Conservation (phyloP, 2,888 invertebrate species). For the Anarsia innoxiella region DNA sequence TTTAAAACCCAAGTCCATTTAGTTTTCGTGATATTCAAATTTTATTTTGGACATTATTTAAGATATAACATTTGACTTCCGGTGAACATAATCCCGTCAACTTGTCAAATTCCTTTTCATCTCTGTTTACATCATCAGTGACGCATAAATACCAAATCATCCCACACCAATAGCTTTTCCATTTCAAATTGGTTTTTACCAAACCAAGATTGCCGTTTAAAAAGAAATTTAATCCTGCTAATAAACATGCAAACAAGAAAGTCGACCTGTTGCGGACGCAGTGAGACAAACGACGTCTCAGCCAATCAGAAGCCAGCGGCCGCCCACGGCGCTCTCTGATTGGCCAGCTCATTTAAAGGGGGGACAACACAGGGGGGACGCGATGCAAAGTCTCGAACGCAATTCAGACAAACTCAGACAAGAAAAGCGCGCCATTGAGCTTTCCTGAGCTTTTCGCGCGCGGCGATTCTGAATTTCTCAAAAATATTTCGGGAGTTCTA, state of each 20-base stretch:
- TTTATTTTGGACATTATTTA: no score
- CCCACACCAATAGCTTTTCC: not conserved
- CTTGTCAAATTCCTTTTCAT: no score
- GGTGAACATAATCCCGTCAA: no score
- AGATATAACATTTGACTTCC: no score
- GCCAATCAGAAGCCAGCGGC: slow-evolving; percentile 62
- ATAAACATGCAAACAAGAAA: slow-evolving; percentile 73
- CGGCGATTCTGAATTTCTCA: slow-evolving; percentile 29
- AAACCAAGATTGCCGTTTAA: slow-evolving; percentile 53
- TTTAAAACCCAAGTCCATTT: no score
- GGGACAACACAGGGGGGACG: slow-evolving; percentile 42
- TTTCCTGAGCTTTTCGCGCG: slow-evolving; percentile 70
- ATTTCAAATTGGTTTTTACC: not conserved
- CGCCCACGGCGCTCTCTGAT: slow-evolving; percentile 60
- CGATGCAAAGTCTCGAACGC: slow-evolving; percentile 55
- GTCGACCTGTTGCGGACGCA: slow-evolving; percentile 74
- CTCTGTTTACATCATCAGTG: no score
- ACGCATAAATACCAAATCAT: not conserved
- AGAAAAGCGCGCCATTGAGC: slow-evolving; percentile 73
- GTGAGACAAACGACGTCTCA: slow-evolving; percentile 53
- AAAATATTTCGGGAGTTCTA: slow-evolving; percentile 11
- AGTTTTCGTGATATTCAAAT: no score
- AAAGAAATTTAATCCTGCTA: slow-evolving; percentile 71
- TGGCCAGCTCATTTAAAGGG: slow-evolving; percentile 43
- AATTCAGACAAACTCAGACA: slow-evolving; percentile 44